Base-by-base conservation (phyloP, 1,140 invertebrate species). In the Macrotrachela quadricornifera region DNA sequence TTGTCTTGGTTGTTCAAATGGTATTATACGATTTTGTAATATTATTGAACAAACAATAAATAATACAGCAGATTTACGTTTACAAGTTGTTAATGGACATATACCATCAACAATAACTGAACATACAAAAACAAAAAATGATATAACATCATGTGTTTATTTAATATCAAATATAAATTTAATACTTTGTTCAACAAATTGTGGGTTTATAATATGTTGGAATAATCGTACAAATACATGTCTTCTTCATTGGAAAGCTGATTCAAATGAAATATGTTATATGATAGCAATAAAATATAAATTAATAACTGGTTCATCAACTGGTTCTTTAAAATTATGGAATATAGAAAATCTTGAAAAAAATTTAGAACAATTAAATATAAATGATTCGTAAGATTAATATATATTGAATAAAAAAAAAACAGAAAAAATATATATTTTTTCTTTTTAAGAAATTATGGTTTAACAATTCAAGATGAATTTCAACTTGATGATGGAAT, bases 171-270 rank as follows among this genome's bases (percentile, higher is more conserved):
- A 12, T 57, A 65, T 38, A 58, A 61, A 37, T 68, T 69, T 55
- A 69, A 66, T 39, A 59, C 59, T n/a, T 48, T 66, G 48, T 61
- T 59, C 18, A 10, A 64, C 60, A 37, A 63, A 56, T 50, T 57
- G 55, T 52, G 68, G 68, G 16, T 60, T 61, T 39, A 60, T 70
- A 10, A 59, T 63, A n/a, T 66, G 63, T 6, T 69, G 66, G 66
- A 64, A 70, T 55, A 66, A 65, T 10, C 57, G 61, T 40, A 60
- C 63, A 17, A 69, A 68, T 51, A 60, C 60, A 2, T 69, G 66
- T 56, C 68, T 68, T 55, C 62, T 70, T 56, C 63, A 66, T 56
- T 70, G 66, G 66, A 64, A 67, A 36, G 67, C 65, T 43, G 66
- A 70, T 55, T 60, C 47, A 14, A 56, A 58, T 37, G 66, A 69